phyloP scores from a whole-genome alignment of 2,113 vertebrate species.

The Eretmochelys imbricata region DNA sequence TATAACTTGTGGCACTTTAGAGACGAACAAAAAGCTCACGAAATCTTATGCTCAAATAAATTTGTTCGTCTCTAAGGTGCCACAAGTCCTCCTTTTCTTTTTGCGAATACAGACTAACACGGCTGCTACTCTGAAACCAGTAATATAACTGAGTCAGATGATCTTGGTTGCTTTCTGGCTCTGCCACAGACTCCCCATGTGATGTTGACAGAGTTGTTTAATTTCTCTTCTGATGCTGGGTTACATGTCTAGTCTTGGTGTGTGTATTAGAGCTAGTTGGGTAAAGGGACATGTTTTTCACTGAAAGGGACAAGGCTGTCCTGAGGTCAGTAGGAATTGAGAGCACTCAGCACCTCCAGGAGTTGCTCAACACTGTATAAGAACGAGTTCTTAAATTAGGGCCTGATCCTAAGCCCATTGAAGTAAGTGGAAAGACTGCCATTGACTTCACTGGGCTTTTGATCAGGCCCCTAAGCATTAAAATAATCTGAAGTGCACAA shows the following conservation, averaged over 20 bases:
- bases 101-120: too few relatives aligned
- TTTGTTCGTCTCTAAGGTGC: too few relatives aligned
- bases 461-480: not conserved
- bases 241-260: not conserved
- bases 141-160: not conserved
- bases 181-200: not conserved
- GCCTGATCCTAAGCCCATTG: not conserved
- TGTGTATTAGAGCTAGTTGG: accelerated
- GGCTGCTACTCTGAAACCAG: too few relatives aligned
- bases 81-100: too few relatives aligned
- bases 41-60: too few relatives aligned
- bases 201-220: not conserved
- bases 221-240: not conserved
- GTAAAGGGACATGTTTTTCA: not conserved
- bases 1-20: not conserved
- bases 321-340: not conserved
- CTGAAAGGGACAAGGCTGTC: not conserved
- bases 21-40: too few relatives aligned
- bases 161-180: not conserved
- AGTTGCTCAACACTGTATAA: not conserved
- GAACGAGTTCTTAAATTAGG: not conserved
- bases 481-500: not conserved
- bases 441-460: not conserved
- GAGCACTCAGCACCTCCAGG: not conserved
- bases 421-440: not conserved